Evolutionary conservation across 1,140 invertebrate genomes (phyloP).

Genomic region (Acromyrmex heyeri): DNA sequence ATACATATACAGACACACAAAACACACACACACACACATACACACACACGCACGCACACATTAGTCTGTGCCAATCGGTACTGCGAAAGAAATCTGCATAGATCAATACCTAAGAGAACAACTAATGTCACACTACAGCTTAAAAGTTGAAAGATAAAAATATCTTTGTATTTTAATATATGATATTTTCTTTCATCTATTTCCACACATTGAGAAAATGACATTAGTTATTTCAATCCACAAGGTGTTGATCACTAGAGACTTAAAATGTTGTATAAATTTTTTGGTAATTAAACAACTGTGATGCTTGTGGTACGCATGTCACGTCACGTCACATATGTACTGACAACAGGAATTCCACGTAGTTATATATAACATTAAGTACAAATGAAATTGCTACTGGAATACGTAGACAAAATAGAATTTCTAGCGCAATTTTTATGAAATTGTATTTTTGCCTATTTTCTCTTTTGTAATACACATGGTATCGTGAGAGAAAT

Average conservation of each 20-base stretch:
- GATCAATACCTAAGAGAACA: conserved; percentile 18
- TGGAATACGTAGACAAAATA: conserved; percentile 34
- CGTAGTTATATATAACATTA: conserved; percentile 58
- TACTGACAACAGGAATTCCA: conserved; percentile 61
- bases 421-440: conserved; percentile 64
- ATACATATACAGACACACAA: background rate
- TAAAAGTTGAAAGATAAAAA: background rate
- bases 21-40: background rate
- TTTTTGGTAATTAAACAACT: conserved; percentile 69
- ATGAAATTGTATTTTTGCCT: conserved; percentile 46
- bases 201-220: background rate
- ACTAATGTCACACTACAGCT: background rate
- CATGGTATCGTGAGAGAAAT: background rate
- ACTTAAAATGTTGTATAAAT: conserved; percentile 29
- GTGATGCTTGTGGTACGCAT: conserved; percentile 62
- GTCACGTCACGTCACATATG: conserved; percentile 23
- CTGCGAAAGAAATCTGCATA: background rate
- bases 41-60: background rate
- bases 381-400: conserved; percentile 60
- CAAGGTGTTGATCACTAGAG: conserved; percentile 7
- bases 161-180: conserved; percentile 2
- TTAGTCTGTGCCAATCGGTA: conserved; percentile 35
- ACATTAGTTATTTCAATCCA: background rate
- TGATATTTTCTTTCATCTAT: conserved; percentile 31
- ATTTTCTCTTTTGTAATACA: conserved; percentile 26